A percentile compares a stretch with the other conserved stretches of the same genome.
Conservation (phyloP, 2,888 invertebrate species). For the Hesperia comma region DNA sequence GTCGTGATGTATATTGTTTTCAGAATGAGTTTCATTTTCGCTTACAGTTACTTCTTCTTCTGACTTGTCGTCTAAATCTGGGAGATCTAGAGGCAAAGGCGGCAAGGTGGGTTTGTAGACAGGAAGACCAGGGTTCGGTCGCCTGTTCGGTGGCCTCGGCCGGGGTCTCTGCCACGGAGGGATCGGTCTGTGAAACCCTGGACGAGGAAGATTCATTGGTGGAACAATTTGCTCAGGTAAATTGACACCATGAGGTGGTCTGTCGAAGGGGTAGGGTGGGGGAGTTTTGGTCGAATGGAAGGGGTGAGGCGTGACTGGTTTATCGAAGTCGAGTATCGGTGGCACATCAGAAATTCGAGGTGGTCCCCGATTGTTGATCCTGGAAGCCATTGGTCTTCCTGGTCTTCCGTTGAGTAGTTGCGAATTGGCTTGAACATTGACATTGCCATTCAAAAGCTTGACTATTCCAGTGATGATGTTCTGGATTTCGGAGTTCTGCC, state of each 20-base stretch:
- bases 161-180: conserved; percentile 88
- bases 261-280: conserved; percentile 91
- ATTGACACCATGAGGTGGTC: conserved; percentile 88
- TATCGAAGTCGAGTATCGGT: conserved; percentile 87
- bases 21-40: conserved; percentile 72
- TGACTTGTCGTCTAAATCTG: conserved; percentile 61
- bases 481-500: conserved; percentile 88
- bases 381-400: conserved; percentile 87
- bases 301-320: conserved; percentile 71
- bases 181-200: conserved; percentile 84
- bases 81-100: conserved; percentile 68
- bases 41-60: conserved; percentile 60
- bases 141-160: conserved; percentile 80
- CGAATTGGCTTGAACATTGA: conserved; percentile 92
- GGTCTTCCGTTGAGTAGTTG: conserved; percentile 85
- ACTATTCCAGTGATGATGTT: conserved; percentile 96
- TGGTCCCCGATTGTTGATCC: conserved; percentile 95
- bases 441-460: conserved; percentile 93
- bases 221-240: conserved; percentile 90
- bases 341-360: conserved; percentile 92
- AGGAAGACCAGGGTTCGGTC: conserved; percentile 83
- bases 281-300: conserved; percentile 79
- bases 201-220: conserved; percentile 80
- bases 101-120: conserved; percentile 85
- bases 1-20: conserved; percentile 60